These are phyloP conservation scores for Sycophila texana DNA, from an alignment of 2,888 invertebrate genomes.

Conservation along the genomic window DNA sequence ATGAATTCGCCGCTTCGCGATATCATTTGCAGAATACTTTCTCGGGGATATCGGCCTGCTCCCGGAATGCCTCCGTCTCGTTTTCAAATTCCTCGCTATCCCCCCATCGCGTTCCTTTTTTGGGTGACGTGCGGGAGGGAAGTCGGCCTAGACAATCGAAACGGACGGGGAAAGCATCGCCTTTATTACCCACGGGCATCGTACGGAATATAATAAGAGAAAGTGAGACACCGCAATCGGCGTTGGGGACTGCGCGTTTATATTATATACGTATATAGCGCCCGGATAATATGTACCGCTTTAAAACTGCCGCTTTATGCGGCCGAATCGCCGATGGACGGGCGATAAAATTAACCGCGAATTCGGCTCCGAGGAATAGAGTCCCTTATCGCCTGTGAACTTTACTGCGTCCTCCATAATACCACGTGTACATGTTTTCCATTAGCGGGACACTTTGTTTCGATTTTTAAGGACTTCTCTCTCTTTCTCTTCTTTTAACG, in stretches of 20 bases:
- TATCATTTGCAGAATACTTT: conserved; percentile 47
- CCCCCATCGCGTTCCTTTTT: too few relatives aligned
- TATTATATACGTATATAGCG: too few relatives aligned
- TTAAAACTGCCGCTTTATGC: conserved; percentile 1
- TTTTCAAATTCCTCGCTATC: conserved; percentile 34
- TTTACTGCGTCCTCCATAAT: too few relatives aligned
- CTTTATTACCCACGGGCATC: conserved; percentile 35
- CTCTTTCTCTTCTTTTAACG: neutral
- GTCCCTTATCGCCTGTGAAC: conserved; percentile 3
- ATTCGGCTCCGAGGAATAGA: conserved; percentile 4
- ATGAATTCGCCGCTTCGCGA: conserved; percentile 30
- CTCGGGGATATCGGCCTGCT: conserved; percentile 34
- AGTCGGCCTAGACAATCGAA: conserved; percentile 24
- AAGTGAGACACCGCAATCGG: conserved; percentile 18
- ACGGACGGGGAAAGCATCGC: conserved; percentile 1
- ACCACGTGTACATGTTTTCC: too few relatives aligned
- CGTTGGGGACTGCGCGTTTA: neutral
- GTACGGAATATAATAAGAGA: neutral
- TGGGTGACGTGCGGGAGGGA: too few relatives aligned
- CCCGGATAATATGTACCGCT: neutral
- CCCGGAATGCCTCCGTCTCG: conserved; percentile 38
- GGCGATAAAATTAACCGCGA: conserved; percentile 27
- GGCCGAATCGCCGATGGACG: neutral
- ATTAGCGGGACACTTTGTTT: neutral
- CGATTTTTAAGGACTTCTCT: neutral